These are phyloP conservation scores for Cryptosula pallasiana DNA, from an alignment of 2,888 invertebrate species.

Conservation along the genomic window DNA sequence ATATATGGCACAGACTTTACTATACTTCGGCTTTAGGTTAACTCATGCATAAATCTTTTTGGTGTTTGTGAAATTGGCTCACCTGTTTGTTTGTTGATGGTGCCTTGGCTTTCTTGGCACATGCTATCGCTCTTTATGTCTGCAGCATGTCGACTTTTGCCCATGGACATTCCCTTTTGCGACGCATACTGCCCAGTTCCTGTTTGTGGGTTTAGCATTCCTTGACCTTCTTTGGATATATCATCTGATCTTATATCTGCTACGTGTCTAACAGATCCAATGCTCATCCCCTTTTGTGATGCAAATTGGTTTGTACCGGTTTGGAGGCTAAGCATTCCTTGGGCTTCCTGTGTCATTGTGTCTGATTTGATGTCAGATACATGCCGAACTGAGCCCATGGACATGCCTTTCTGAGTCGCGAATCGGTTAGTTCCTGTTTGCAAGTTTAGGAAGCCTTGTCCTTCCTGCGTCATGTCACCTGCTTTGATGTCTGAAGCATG, in stretches of 20 bases:
- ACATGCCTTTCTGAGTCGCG: conserved; percentile 28
- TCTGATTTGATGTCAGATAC: conserved; percentile 35
- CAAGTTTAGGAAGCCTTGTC: conserved; percentile 26
- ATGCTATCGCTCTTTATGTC: conserved; percentile 37
- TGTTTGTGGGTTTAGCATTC: conserved; percentile 28
- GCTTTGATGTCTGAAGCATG: neutral
- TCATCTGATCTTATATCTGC: conserved; percentile 30
- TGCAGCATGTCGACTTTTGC: conserved; percentile 26
- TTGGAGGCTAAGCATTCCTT: neutral
- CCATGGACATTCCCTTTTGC: conserved; percentile 30
- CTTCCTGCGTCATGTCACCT: conserved; percentile 32
- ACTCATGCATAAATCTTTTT: no score
- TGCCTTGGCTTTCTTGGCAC: conserved; percentile 30
- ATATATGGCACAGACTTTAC: no score
- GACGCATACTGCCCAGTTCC: conserved; percentile 27
- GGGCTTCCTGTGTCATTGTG: conserved; percentile 32
- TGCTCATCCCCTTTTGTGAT: conserved; percentile 36
- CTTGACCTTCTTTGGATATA: conserved; percentile 28
- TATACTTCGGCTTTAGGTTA: no score
- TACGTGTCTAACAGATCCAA: conserved; percentile 26
- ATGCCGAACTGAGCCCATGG: conserved; percentile 28
- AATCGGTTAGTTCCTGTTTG: conserved; percentile 28
- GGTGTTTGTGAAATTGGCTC: no score
- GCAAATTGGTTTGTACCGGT: conserved; percentile 26
- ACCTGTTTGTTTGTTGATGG: neutral